These are phyloP conservation scores for Halotydeus destructor DNA, from an alignment of 1,140 invertebrate species.

Conservation along the genomic window DNA sequence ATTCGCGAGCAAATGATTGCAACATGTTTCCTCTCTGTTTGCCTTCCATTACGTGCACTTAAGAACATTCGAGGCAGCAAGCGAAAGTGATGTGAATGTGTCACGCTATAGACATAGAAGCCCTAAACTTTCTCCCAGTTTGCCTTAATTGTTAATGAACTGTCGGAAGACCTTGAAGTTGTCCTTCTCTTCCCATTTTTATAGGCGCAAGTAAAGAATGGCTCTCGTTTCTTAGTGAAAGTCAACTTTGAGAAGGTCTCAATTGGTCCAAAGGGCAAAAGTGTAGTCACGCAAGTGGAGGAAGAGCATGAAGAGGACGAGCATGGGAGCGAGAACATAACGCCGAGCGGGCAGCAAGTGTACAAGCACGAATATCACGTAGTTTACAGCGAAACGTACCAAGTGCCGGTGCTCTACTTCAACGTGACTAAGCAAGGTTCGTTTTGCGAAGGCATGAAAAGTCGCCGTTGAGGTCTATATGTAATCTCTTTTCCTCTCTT, in stretches of 20 bases:
- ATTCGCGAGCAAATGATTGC: not conserved
- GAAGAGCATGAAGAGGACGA: not conserved
- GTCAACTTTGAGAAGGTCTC: not conserved
- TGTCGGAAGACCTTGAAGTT: no score
- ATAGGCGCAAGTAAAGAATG: not conserved
- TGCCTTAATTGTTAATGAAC: no score
- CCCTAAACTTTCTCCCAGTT: no score
- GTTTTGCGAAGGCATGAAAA: not conserved
- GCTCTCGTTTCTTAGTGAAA: not conserved
- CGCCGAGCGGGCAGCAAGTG: not conserved
- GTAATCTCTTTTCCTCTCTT: not conserved
- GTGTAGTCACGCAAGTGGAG: not conserved
- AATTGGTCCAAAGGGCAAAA: not conserved
- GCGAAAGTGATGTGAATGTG: not conserved
- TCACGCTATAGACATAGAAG: no score
- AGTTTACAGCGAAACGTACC: constrained; percentile 33
- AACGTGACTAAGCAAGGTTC: constrained; percentile 30
- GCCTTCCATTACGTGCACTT: not conserved
- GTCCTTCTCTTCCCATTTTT: no score
- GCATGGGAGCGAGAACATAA: no score
- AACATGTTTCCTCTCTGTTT: no score
- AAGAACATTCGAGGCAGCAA: not conserved
- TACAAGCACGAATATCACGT: constrained; percentile 26
- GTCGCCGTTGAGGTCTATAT: not conserved
- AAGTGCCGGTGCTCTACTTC: constrained; percentile 35